Base-by-base conservation (phyloP, 2,888 invertebrate genomes). In the Rhagonycha fulva region DNA sequence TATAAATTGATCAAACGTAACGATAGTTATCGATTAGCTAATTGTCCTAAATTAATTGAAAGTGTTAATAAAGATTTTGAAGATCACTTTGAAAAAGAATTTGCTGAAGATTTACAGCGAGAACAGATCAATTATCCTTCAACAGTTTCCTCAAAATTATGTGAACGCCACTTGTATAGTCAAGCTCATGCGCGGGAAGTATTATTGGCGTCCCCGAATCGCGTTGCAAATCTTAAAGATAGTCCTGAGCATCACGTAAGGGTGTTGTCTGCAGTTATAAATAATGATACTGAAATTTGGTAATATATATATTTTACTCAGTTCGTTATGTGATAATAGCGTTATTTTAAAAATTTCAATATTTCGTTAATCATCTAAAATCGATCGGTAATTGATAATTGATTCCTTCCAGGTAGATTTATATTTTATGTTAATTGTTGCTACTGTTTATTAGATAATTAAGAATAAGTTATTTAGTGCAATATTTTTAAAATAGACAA, bases 21-120 rank as follows among this genome's bases (percentile, higher is more conserved):
- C 86, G 94, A 96, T 86, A 96, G 95, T 88, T 96, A 96, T 86
- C 92, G 95, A 80, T 90, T 94, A 87, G 96, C 96, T 14, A 95
- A 95, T 87, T 92, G 92, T 81, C 92, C 92, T 30, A 76, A 73
- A 62, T 90, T 92, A 88, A 91, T 91, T 80, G 86, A 90, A 67
- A 90, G 89, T 85, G 86, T 89, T 26, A 76, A 71, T 72, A 70
- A 80, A 12, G 81, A 83, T 74, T 79, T 84, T 10, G 83, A 90
- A 81, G 91, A 91, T 85, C 87, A 89, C 85, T 90, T 92, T 82
- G 91, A 92, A 85, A 90, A 90, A 77, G 92, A 91, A 88, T 90
- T 92, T 80, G 88, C 90, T 68, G 91, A 90, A 14, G 92, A 92
- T 85, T 89, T 93, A 81, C 88, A 93, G 83, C 91, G 91, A 76